These are phyloP conservation scores for Felis chaus DNA, from an alignment of 2,113 vertebrate species.

Conservation along the genomic window DNA sequence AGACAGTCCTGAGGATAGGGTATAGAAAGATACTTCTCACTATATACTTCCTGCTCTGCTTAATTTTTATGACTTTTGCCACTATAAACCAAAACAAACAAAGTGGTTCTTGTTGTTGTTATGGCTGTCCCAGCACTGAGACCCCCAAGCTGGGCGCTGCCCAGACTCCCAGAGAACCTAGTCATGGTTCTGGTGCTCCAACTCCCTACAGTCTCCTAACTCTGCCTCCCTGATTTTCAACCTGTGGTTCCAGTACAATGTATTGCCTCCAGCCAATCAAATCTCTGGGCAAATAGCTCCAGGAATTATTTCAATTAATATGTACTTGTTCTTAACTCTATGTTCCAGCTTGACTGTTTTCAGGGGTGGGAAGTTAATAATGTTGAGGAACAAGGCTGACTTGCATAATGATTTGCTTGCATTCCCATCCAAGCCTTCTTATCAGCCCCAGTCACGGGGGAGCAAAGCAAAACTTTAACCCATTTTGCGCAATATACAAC, in stretches of 20 bases:
- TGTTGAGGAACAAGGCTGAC: background rate
- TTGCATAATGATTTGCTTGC: constrained; percentile 18
- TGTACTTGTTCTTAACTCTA: background rate
- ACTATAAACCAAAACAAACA: background rate
- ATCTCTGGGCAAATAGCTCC: background rate
- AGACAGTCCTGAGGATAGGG: background rate
- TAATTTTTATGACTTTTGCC: background rate
- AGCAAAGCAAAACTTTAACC: background rate
- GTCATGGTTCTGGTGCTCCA: background rate
- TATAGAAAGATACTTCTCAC: background rate
- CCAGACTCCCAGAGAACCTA: background rate
- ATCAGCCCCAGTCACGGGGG: background rate
- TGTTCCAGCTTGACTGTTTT: background rate
- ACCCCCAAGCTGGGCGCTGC: background rate
- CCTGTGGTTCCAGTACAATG: background rate
- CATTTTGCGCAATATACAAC: background rate
- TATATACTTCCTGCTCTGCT: background rate
- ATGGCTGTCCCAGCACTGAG: background rate
- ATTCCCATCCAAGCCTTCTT: background rate
- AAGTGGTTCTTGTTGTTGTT: background rate
- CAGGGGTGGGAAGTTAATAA: background rate
- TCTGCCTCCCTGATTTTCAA: background rate
- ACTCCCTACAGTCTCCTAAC: background rate
- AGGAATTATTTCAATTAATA: background rate
- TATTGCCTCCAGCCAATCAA: background rate